Base-by-base conservation (phyloP, 2,113 vertebrate genomes). In the Dicerorhinus sumatrensis region DNA sequence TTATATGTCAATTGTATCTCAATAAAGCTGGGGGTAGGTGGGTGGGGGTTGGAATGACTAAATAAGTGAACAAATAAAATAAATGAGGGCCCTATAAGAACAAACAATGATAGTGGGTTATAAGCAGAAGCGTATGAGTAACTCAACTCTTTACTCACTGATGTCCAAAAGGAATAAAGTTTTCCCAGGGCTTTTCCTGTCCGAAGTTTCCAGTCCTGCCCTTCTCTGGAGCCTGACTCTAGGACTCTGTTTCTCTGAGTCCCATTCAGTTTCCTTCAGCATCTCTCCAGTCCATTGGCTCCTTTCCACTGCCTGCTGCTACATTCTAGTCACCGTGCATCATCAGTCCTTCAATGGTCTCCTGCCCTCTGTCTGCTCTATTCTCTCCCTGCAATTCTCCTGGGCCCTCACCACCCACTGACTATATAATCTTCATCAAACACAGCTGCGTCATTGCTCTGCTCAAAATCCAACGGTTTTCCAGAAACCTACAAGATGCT, bases 371-470 rank as follows among this genome's bases (percentile, higher is more conserved):
- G 14, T 33, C 21, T 0, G 2, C 29, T 69, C 63, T 76, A 13
- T 42, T 84, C 62, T 17, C 18, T 62, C 16, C 29, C 63, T 33
- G 62, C 23, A 7, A 13, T 31, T 11, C 36, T 67, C 70, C 73
- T 16, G 1, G 0, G n/a, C 8, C 18, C 42, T 13, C 36, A 8
- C 0, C 1, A 0, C 31, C 31, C 29, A 17, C 21, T 0, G 1
- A 39, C 56, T 63, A 12, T 8, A 36, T 12, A 2, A 13, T 65
- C 29, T 13, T 65, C 63, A 1, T 42, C 36, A 82, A 70, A 63
- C 12, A 58, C 54, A 81, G 23, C 25, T 0, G 0, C 7, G 17
- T 60, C 46, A 14, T 54, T 18, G 63, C 51, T 60, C n/a, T 65
- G 54, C 27, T 56, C 65, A 80, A 73, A 46, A 46, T 75, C 39